A percentile compares a stretch with the other conserved stretches of the same genome.
phyloP scores from a whole-genome alignment of 2,113 vertebrate species.

The Ophiodon elongatus region DNA sequence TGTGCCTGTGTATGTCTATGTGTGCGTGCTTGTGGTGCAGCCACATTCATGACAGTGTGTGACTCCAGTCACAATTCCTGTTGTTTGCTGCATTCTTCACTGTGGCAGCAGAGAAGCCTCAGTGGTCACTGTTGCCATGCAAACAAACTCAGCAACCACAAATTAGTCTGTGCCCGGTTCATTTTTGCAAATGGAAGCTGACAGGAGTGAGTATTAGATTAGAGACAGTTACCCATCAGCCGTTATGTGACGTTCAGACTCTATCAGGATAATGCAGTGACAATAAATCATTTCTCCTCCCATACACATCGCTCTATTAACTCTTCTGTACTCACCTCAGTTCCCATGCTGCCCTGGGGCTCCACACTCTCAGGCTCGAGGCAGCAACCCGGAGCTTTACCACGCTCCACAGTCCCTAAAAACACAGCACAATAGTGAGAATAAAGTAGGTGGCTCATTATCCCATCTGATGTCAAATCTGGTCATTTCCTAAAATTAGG shows the following conservation, averaged over 20 bases:
- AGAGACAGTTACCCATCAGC: not conserved
- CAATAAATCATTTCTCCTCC: too few relatives aligned
- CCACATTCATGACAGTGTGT: constrained; percentile 39
- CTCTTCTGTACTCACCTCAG: constrained; percentile 74
- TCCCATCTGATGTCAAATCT: not conserved
- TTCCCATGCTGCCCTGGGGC: constrained; percentile 67
- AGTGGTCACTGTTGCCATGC: constrained; percentile 45
- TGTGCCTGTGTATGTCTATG: constrained; percentile 12
- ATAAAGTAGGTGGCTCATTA: not conserved
- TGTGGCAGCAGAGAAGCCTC: constrained; percentile 60
- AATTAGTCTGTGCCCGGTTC: constrained; percentile 31
- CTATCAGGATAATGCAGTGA: not conserved
- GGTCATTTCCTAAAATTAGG: constrained; percentile 3
- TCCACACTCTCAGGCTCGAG: constrained; percentile 68
- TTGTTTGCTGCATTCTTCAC: constrained; percentile 70
- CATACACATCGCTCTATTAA: not conserved
- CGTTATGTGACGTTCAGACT: constrained; percentile 9
- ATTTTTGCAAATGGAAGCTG: constrained; percentile 46
- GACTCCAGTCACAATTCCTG: constrained; percentile 56
- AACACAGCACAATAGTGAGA: constrained; percentile 14
- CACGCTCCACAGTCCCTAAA: constrained; percentile 68
- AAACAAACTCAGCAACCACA: constrained; percentile 50
- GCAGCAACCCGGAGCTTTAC: constrained; percentile 49
- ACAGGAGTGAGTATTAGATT: constrained; percentile 12
- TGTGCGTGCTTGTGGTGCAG: constrained; percentile 36